Percentiles rank a stretch among this genome's conserved stretches.
Evolutionary conservation across 2,113 vertebrate genomes (phyloP).

Genomic region (Lycaon pictus): DNA sequence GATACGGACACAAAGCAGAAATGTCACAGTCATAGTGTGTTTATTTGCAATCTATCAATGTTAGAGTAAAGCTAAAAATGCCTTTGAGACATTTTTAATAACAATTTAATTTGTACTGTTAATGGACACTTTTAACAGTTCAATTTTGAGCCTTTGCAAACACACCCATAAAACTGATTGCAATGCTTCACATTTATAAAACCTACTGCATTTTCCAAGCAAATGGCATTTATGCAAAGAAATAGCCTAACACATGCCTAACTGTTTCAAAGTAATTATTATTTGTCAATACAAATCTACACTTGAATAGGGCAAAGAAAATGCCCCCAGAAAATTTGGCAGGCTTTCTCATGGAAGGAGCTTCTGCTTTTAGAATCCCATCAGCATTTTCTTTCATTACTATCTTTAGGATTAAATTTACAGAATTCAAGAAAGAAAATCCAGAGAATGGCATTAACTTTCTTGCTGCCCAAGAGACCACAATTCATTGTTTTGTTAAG

Average conservation of each 20-base stretch:
- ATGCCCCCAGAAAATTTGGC: background rate
- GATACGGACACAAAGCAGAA: background rate
- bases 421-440: conserved; percentile 18
- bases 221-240: conserved; percentile 56
- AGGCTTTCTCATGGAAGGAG: background rate
- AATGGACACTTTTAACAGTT: conserved; percentile 34
- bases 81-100: conserved; percentile 39
- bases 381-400: conserved; percentile 17
- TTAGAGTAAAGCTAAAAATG: background rate
- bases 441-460: background rate
- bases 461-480: background rate
- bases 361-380: background rate
- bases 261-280: conserved; percentile 59
- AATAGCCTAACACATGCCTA: conserved; percentile 40
- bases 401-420: conserved; percentile 20
- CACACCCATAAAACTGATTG: conserved; percentile 15
- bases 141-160: conserved; percentile 49
- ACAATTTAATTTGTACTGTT: conserved; percentile 54
- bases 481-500: background rate
- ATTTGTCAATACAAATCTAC: conserved; percentile 39
- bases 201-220: conserved; percentile 6
- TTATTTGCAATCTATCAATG: conserved; percentile 20
- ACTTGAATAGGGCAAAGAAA: conserved; percentile 31
- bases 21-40: background rate
- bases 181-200: conserved; percentile 64